Conservation (phyloP, 1,140 invertebrate genomes). For the Idris sp. region DNA sequence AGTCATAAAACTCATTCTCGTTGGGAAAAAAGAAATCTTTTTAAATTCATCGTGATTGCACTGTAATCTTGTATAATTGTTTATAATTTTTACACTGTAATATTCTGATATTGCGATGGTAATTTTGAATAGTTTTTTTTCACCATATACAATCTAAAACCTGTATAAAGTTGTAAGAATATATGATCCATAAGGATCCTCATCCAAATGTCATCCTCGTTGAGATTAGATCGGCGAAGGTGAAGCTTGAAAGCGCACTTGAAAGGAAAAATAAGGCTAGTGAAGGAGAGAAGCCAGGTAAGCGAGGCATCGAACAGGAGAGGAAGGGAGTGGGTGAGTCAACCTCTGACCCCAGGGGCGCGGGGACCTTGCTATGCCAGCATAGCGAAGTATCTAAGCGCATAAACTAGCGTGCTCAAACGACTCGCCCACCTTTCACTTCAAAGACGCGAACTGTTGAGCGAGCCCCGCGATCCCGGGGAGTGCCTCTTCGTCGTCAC, state of each 20-base stretch:
- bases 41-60: no score
- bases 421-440: conserved; percentile 77
- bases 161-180: conserved; percentile 52
- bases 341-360: conserved; percentile 75
- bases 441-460: conserved; percentile 72
- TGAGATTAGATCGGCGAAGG: conserved; percentile 59
- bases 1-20: conserved; percentile 8
- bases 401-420: conserved; percentile 71
- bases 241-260: conserved; percentile 48
- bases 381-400: conserved; percentile 69
- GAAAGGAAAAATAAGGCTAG: conserved; percentile 58
- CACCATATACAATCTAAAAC: conserved; percentile 25
- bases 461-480: conserved; percentile 59
- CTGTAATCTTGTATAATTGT: no score
- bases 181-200: conserved; percentile 63
- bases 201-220: conserved; percentile 56
- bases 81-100: no score
- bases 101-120: no score
- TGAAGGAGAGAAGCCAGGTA: conserved; percentile 52
- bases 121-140: no score
- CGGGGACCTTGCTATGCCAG: conserved; percentile 73
- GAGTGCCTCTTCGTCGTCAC: conserved; percentile 66
- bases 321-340: conserved; percentile 72
- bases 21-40: no score
- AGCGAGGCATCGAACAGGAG: conserved; percentile 31